Percentiles rank a stretch among this genome's conserved stretches.
phyloP scores from a whole-genome alignment of 92 coral and sea anemone genomes.

The Heliopora coerulea region DNA sequence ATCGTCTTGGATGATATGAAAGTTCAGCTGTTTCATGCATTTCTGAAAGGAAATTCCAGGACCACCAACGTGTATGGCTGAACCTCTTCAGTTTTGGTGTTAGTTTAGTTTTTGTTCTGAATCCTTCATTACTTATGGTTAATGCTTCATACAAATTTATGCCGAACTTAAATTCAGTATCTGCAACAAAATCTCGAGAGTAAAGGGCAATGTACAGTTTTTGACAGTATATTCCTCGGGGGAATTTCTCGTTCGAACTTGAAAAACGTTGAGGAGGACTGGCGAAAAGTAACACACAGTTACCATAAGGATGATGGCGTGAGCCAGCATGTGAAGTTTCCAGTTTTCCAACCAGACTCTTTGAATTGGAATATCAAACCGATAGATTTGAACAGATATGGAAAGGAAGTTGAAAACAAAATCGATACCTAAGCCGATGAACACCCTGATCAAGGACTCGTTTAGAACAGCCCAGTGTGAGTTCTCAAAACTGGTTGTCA shows the following conservation, averaged over 20 bases:
- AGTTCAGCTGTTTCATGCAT: no score
- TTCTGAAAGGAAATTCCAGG: no score
- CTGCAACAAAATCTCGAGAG: background rate
- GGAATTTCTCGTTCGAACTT: background rate
- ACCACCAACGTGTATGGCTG: no score
- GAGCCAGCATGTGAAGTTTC: conserved; percentile 48
- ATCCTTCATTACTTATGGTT: no score
- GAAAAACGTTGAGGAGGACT: conserved; percentile 43
- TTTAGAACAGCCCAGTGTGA: background rate
- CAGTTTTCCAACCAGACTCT: conserved; percentile 60
- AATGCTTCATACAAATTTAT: no score
- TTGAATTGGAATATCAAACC: conserved; percentile 48
- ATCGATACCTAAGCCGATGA: conserved; percentile 65
- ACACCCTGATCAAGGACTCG: conserved; percentile 48
- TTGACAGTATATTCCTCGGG: no score
- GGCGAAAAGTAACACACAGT: conserved; percentile 50
- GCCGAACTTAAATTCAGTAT: no score
- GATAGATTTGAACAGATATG: conserved; percentile 49
- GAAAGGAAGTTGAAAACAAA: conserved; percentile 59
- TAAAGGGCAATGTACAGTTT: conserved; percentile 8
- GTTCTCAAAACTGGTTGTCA: background rate
- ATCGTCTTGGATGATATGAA: no score
- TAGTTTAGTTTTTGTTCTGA: no score
- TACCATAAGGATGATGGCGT: conserved; percentile 22
- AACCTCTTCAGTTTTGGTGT: no score